Evolutionary conservation across 2,797 vertebrate genomes (phyloP), one percentile per base, ranked within the genome.

Genomic region (Poecilia wingei): DNA sequence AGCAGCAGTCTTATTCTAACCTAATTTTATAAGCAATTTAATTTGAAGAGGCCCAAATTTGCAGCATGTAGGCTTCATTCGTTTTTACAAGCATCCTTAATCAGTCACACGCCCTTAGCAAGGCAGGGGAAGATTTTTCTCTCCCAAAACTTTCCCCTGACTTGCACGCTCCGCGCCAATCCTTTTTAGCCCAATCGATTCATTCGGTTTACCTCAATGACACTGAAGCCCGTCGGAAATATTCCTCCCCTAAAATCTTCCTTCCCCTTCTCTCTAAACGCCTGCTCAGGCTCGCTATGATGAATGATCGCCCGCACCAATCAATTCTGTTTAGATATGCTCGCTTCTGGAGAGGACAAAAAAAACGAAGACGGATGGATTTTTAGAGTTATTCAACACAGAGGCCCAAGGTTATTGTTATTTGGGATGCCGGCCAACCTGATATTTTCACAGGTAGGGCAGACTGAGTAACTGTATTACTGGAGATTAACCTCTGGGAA

Each of bases 301-400:
- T 90, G 86, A 92, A 92, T 75, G 89, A 90, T 84, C 69, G 73
- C 80, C 79, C 3, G 0, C 55, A 70, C 79, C 86, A 85, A 93
- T 94, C 93, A 89, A 93, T 93, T 88, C 90, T 90, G 81, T 91
- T 92, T 91, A 92, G 91, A 92, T 91, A 90, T 90, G 87, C 89
- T 86, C 25, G 47, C 86, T 86, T 88, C 87, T 82, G 53, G 88
- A 83, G 89, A 86, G 79, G 87, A 86, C 72, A 43, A 16, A 59
- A 59, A 77, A 28, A 77, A n/a, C 75, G 57, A 82, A 84, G 88
- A 78, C 13, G 75, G 88, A 91, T 89, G 83, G 84, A 88, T 91
- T 89, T 85, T 77, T 81, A 45, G 16, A 82, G 61, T 79, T 86
- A 81, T 87, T 87, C 85, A 83, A 77, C 85, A 39, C 53, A 8